phyloP scores from a whole-genome alignment of 2,888 invertebrate species.

The Plebejus anna region DNA sequence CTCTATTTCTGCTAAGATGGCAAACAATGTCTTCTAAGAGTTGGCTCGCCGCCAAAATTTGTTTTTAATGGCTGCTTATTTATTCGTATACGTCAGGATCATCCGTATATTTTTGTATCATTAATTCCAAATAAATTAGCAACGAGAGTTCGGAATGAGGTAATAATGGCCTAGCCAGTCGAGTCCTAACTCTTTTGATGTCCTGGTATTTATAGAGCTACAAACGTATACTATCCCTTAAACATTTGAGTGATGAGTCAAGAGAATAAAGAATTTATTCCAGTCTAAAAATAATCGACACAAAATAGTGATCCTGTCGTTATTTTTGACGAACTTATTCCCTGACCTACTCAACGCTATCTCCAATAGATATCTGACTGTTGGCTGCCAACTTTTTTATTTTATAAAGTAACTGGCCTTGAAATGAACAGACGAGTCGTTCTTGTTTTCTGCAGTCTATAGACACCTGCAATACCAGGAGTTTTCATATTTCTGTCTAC shows the following conservation, averaged over 20 bases:
- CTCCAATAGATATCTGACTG: not conserved
- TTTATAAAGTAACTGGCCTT: not conserved
- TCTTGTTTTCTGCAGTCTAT: not conserved
- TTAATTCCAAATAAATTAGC: conserved; percentile 28
- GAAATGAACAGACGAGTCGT: no score
- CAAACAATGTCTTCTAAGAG: conserved; percentile 67
- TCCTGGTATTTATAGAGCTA: not conserved
- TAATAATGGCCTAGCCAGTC: not conserved
- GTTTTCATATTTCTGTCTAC: conserved; percentile 40
- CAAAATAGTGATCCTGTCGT: conserved; percentile 40
- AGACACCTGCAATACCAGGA: conserved; percentile 49
- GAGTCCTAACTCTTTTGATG: not conserved
- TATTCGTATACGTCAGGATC: conserved; percentile 63
- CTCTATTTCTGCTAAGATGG: conserved; percentile 63
- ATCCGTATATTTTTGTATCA: conserved; percentile 48
- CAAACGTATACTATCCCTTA: not conserved
- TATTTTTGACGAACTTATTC: conserved; percentile 58
- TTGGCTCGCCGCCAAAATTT: conserved; percentile 70
- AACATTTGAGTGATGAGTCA: not conserved
- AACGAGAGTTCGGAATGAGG: not conserved
- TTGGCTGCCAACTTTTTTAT: not conserved
- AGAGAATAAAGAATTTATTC: not conserved
- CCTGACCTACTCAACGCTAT: conserved; percentile 54
- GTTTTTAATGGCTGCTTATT: conserved; percentile 74
- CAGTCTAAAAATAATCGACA: not conserved